These are phyloP conservation scores for Meleagris gallopavo DNA, from an alignment of 2,113 vertebrate species.

Conservation along the genomic window DNA sequence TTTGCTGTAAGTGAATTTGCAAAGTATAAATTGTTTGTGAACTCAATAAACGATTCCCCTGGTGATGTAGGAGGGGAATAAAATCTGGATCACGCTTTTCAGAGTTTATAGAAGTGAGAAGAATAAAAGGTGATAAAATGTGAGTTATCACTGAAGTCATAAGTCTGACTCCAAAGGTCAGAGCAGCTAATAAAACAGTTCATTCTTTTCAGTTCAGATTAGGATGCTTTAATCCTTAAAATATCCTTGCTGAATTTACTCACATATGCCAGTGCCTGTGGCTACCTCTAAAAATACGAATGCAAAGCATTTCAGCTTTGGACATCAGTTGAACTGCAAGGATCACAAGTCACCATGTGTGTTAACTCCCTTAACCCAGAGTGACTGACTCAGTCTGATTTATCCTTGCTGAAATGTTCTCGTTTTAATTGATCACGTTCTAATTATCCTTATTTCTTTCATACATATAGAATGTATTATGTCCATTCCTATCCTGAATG, in stretches of 20 bases:
- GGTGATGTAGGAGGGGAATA: conserved; percentile 9
- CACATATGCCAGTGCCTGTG: not conserved
- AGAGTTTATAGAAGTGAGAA: conserved; percentile 22
- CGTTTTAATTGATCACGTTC: not conserved
- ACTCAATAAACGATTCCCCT: not conserved
- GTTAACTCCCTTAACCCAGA: not conserved
- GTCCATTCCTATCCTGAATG: not conserved
- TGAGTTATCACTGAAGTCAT: conserved; percentile 17
- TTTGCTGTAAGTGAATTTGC: not conserved
- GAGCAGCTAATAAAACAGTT: conserved; percentile 23
- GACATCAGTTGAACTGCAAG: not conserved
- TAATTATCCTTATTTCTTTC: not conserved
- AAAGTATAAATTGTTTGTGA: not conserved
- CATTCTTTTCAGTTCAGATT: conserved; percentile 13
- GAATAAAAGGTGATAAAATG: conserved; percentile 30
- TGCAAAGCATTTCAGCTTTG: not conserved
- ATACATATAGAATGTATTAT: not conserved
- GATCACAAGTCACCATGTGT: not conserved
- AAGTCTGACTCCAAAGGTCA: conserved; percentile 7
- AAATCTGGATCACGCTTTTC: not conserved
- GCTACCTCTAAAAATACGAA: conserved; percentile 14
- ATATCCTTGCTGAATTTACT: not conserved
- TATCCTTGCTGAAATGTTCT: not conserved
- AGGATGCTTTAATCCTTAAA: not conserved
- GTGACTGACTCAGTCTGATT: not conserved